phyloP scores from a whole-genome alignment of 2,113 vertebrate genomes.

The Anolis carolinensis region DNA sequence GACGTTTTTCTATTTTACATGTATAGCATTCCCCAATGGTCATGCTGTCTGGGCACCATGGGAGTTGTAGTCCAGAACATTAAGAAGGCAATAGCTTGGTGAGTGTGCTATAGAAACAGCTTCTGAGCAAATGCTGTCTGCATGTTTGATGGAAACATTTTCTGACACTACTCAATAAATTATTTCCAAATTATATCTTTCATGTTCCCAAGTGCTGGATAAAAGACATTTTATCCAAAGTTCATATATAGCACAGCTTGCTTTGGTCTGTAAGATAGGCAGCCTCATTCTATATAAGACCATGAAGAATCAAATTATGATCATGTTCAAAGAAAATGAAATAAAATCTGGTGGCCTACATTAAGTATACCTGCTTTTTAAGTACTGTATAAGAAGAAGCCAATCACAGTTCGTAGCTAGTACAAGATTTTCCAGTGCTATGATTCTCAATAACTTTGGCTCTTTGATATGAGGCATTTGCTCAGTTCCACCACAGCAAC shows the following conservation, averaged over 20 bases:
- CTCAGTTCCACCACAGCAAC: not conserved
- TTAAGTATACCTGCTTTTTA: not conserved
- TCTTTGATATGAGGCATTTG: not conserved
- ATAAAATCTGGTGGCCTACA: not conserved
- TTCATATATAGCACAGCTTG: not conserved
- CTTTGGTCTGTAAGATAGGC: not conserved
- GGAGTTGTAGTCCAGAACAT: no score
- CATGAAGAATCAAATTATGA: not conserved
- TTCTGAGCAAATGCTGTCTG: constrained; percentile 19
- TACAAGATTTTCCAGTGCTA: not conserved
- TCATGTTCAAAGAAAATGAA: not conserved
- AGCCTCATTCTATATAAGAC: not conserved
- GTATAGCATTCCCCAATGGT: no score
- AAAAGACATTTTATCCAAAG: not conserved
- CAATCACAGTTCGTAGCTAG: not conserved
- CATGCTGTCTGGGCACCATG: no score
- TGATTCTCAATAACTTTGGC: not conserved
- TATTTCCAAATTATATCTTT: not conserved
- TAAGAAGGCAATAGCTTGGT: no score
- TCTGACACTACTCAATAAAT: not conserved
- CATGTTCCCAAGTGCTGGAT: not conserved
- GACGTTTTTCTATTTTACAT: not conserved
- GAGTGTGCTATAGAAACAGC: not conserved
- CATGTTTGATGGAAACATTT: not conserved
- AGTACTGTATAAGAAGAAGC: not conserved